These are phyloP conservation scores for Apus apus DNA, from an alignment of 2,113 vertebrate species.

Conservation along the genomic window DNA sequence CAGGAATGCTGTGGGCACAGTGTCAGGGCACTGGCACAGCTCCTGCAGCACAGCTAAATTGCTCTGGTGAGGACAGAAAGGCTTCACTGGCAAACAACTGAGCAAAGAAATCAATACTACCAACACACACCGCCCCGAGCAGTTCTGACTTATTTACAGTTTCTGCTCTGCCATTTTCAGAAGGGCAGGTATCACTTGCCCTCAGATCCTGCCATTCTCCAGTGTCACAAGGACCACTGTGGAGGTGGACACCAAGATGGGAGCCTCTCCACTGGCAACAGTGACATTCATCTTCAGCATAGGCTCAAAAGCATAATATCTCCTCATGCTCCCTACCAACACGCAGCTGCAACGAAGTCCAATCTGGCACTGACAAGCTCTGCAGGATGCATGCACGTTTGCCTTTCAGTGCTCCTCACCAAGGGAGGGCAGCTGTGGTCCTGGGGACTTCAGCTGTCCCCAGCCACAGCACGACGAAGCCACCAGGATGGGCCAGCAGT, in stretches of 20 bases:
- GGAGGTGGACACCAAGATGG: rapidly evolving
- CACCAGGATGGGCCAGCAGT: rapidly evolving
- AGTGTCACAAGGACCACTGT: rapidly evolving
- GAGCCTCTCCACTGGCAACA: background rate
- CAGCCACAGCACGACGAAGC: background rate
- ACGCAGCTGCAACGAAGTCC: rapidly evolving
- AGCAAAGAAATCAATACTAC: slow-evolving; percentile 12
- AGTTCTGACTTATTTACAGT: background rate
- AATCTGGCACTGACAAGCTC: rapidly evolving
- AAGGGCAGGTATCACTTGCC: rapidly evolving
- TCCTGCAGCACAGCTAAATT: background rate
- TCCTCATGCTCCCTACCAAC: rapidly evolving
- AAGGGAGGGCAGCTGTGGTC: rapidly evolving
- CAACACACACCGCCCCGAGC: background rate
- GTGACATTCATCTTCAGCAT: background rate
- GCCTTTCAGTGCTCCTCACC: background rate
- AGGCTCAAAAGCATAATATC: background rate
- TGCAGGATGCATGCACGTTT: rapidly evolving
- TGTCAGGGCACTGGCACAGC: background rate
- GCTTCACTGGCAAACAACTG: background rate
- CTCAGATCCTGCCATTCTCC: background rate
- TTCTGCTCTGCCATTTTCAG: background rate
- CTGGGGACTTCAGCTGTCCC: rapidly evolving
- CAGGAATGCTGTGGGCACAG: background rate
- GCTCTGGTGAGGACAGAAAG: background rate